phyloP scores from a whole-genome alignment of 1,140 invertebrate species.

The Zaprionus ghesquierei region DNA sequence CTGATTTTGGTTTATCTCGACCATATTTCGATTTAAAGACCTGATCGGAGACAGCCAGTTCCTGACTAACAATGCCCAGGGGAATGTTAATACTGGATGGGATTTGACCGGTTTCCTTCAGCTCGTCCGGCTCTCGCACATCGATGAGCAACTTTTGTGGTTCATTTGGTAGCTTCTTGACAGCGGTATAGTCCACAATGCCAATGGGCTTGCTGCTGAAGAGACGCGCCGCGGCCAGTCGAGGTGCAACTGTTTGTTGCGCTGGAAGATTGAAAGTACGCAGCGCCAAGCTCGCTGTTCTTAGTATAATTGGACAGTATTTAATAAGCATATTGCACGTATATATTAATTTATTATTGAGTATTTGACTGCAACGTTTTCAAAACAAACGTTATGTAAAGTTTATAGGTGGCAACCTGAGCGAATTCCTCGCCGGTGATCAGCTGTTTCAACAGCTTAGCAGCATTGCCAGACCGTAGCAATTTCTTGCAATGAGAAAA shows the following conservation, averaged over 20 bases:
- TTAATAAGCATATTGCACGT: slow-evolving; percentile 38
- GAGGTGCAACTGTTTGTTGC: not conserved
- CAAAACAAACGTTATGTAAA: slow-evolving; percentile 61
- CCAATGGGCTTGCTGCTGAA: slow-evolving; percentile 35
- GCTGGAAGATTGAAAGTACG: not conserved
- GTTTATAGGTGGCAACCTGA: not conserved
- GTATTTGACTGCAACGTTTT: not conserved
- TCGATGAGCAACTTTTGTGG: slow-evolving; percentile 85
- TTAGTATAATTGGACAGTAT: slow-evolving; percentile 14
- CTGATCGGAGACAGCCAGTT: slow-evolving; percentile 66
- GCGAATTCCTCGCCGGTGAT: slow-evolving; percentile 7
- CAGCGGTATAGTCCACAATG: slow-evolving; percentile 83
- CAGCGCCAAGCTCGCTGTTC: not conserved
- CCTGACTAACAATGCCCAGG: slow-evolving; percentile 83
- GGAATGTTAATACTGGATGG: slow-evolving; percentile 89
- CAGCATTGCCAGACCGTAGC: slow-evolving; percentile 33
- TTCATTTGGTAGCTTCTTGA: slow-evolving; percentile 82
- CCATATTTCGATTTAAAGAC: slow-evolving; percentile 83
- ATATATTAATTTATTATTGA: not conserved
- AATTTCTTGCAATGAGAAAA: not conserved
- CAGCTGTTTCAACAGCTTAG: slow-evolving; percentile 38
- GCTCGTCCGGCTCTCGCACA: slow-evolving; percentile 87
- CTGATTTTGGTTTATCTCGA: slow-evolving; percentile 84
- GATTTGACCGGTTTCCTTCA: slow-evolving; percentile 86
- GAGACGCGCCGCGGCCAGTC: slow-evolving; percentile 7